Conservation (phyloP, 2,888 invertebrate genomes). For the Catocala nupta region DNA sequence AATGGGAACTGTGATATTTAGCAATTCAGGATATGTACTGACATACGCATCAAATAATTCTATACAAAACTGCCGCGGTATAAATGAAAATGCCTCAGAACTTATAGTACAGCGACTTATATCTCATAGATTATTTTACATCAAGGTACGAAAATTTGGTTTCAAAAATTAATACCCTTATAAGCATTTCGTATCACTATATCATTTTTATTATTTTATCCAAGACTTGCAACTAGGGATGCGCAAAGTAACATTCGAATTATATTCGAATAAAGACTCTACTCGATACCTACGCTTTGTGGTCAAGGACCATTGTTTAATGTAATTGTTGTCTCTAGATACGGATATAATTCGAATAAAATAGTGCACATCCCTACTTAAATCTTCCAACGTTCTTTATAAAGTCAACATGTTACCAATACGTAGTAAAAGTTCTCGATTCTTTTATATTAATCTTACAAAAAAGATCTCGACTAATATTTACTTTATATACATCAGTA, state of each 20-base stretch:
- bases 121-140: slow-evolving; percentile 25
- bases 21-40: slow-evolving; percentile 55
- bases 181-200: slow-evolving; percentile 44
- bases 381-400: slow-evolving; percentile 39
- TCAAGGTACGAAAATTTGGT: slow-evolving; percentile 35
- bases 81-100: slow-evolving; percentile 13
- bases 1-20: slow-evolving; percentile 56
- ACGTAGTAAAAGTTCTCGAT: slow-evolving; percentile 44
- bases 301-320: too few species aligned
- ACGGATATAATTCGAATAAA: too few species aligned
- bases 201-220: slow-evolving; percentile 15
- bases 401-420: slow-evolving; percentile 20
- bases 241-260: too few species aligned
- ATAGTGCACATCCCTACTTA: too few species aligned
- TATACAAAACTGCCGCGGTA: slow-evolving; percentile 26
- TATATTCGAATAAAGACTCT: too few species aligned
- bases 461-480: slow-evolving; percentile 57
- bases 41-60: slow-evolving; percentile 25
- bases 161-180: slow-evolving; percentile 40
- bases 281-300: too few species aligned
- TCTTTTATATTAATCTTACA: slow-evolving; percentile 48
- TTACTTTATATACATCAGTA: slow-evolving; percentile 68
- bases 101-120: slow-evolving; percentile 23
- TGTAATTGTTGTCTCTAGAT: too few species aligned
- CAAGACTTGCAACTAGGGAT: slow-evolving; percentile 17